Conservation (phyloP, 1,140 invertebrate species). For the Rhizoglyphus robini region DNA sequence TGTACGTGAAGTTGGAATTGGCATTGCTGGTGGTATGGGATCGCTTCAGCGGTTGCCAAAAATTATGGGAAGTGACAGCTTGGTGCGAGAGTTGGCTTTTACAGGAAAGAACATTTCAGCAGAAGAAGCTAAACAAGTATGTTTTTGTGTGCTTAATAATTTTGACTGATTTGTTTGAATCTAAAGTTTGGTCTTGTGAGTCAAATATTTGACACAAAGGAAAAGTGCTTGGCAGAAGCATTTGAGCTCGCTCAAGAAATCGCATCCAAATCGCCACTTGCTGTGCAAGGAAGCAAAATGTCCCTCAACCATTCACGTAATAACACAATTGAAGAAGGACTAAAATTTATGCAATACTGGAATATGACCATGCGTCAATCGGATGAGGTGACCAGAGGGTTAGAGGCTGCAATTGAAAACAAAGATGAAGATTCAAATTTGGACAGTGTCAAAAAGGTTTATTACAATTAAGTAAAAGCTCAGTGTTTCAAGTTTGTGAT, state of each 20-base stretch:
- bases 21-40: slow-evolving; percentile 37
- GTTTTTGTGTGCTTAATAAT: no score
- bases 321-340: slow-evolving; percentile 63
- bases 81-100: slow-evolving; percentile 70
- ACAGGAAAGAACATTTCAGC: slow-evolving; percentile 68
- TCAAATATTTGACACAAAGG: slow-evolving; percentile 53
- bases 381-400: no score
- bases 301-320: slow-evolving; percentile 72
- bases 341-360: slow-evolving; percentile 58
- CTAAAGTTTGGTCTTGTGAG: slow-evolving; percentile 61
- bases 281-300: slow-evolving; percentile 75
- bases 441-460: no score
- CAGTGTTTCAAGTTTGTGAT: no score
- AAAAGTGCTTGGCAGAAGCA: slow-evolving; percentile 54
- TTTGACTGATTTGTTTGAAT: neutral
- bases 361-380: slow-evolving; percentile 66
- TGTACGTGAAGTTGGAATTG: slow-evolving; percentile 57
- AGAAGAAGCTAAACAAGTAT: slow-evolving; percentile 64
- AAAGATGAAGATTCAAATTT: no score
- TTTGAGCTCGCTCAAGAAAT: slow-evolving; percentile 60
- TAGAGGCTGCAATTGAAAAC: no score
- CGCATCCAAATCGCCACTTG: slow-evolving; percentile 81
- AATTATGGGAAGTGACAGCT: slow-evolving; percentile 69
- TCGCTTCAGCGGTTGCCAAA: slow-evolving; percentile 81
- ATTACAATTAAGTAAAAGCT: no score